Conservation (phyloP, 2,797 vertebrate genomes). For the Carduelis carduelis region DNA sequence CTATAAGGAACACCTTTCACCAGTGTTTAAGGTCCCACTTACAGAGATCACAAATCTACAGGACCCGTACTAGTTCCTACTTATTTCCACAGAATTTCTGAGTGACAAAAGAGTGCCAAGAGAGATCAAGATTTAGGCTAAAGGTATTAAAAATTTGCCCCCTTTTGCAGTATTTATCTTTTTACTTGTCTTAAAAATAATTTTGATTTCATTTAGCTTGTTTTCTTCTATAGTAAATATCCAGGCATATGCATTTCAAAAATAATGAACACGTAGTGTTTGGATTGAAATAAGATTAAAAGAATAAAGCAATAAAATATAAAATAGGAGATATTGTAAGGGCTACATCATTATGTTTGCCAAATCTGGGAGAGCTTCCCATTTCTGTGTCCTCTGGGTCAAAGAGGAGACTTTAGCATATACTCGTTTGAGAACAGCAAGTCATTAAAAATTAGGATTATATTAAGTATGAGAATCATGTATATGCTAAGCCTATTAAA, state of each 20-base stretch:
- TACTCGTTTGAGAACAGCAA: slow-evolving; percentile 26
- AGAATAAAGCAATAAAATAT: slow-evolving; percentile 37
- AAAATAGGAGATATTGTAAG: slow-evolving; percentile 35
- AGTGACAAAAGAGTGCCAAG: not conserved
- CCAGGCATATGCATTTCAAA: slow-evolving; percentile 46
- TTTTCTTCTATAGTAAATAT: slow-evolving; percentile 60
- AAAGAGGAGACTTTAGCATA: slow-evolving; percentile 30
- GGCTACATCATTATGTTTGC: slow-evolving; percentile 31
- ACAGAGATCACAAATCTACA: not conserved
- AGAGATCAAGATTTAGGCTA: not conserved
- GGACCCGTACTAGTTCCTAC: not conserved
- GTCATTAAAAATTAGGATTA: not conserved
- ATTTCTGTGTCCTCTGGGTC: slow-evolving; percentile 44
- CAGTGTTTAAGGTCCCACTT: rapidly evolving
- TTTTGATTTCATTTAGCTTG: slow-evolving; percentile 34
- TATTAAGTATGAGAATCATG: slow-evolving; percentile 7
- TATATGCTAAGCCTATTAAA: not conserved
- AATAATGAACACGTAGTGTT: slow-evolving; percentile 63
- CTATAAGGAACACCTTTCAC: not conserved
- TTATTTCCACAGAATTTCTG: not conserved
- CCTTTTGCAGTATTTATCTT: not conserved
- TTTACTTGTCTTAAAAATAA: slow-evolving; percentile 10
- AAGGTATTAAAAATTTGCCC: not conserved
- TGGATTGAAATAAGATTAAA: slow-evolving; percentile 47
- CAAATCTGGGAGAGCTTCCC: slow-evolving; percentile 55